These are phyloP conservation scores for Leptopilina myrica DNA, from an alignment of 2,888 invertebrate species.

Conservation along the genomic window DNA sequence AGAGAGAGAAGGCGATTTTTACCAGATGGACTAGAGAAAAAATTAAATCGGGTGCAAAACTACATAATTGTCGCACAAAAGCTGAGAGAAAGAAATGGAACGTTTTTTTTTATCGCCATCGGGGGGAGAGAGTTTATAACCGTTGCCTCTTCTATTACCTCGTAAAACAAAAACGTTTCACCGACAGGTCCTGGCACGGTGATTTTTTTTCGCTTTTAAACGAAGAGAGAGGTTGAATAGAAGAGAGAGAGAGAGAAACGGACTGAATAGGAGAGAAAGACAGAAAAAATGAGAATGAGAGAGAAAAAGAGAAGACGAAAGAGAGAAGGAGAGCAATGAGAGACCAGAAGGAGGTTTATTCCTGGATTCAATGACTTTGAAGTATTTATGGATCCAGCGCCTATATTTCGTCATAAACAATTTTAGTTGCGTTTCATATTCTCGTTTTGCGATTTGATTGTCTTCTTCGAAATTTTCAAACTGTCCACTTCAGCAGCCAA, in stretches of 20 bases:
- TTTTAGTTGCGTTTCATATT: slow-evolving; percentile 58
- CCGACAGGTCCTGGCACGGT: slow-evolving; percentile 55
- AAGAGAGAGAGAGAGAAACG: too few relatives aligned
- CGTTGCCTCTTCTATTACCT: slow-evolving; percentile 32
- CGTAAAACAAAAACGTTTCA: slow-evolving; percentile 21
- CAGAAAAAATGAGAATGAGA: too few relatives aligned
- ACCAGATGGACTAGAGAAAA: slow-evolving; percentile 6
- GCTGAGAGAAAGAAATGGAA: slow-evolving; percentile 23
- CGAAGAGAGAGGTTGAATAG: background rate
- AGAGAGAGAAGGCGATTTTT: background rate
- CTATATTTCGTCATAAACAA: slow-evolving; percentile 69
- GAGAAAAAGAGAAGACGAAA: too few relatives aligned
- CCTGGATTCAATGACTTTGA: slow-evolving; percentile 65
- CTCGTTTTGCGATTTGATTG: slow-evolving; percentile 41
- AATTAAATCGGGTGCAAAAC: slow-evolving; percentile 31
- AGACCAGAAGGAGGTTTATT: slow-evolving; percentile 56
- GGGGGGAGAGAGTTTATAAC: slow-evolving; percentile 13
- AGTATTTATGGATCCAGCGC: slow-evolving; percentile 67
- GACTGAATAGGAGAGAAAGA: too few relatives aligned
- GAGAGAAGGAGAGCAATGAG: too few relatives aligned
- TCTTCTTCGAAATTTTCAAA: slow-evolving; percentile 22
- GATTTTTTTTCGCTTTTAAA: slow-evolving; percentile 65
- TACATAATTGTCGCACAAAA: slow-evolving; percentile 5
- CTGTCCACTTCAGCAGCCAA: background rate
- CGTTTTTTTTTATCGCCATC: slow-evolving; percentile 31